Conservation (phyloP, 2,113 vertebrate species). For the Lagopus muta region DNA sequence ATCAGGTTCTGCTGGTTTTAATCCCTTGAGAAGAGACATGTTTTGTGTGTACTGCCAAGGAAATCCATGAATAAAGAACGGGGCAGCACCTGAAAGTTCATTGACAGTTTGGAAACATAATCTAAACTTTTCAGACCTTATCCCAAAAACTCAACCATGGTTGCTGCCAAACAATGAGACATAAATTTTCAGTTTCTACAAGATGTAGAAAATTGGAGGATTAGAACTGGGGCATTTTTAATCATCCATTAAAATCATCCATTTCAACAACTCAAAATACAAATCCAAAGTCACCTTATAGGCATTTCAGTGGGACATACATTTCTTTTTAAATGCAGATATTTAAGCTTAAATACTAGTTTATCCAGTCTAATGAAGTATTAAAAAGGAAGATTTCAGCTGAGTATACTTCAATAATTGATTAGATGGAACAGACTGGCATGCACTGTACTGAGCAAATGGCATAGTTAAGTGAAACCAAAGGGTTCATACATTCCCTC, state of each 20-base stretch:
- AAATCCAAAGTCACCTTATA: not conserved
- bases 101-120: not conserved
- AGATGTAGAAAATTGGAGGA: not conserved
- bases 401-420: not conserved
- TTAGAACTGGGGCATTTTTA: not conserved
- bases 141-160: not conserved
- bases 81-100: not conserved
- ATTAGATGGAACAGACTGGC: not conserved
- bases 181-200: not conserved
- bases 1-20: not conserved
- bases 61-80: not conserved
- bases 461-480: not conserved
- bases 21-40: not conserved
- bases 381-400: not conserved
- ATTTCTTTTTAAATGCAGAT: not conserved
- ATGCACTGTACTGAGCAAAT: not conserved
- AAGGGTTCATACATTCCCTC: not conserved
- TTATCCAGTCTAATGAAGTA: not conserved
- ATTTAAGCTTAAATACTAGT: not conserved
- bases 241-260: not conserved
- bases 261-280: constrained; percentile 1
- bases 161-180: not conserved
- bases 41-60: not conserved
- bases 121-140: not conserved
- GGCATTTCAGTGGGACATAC: not conserved